A percentile compares a stretch with the other conserved stretches of the same genome.
These are phyloP conservation scores for Steromphala cineraria DNA, from an alignment of 2,888 invertebrate species.

Conservation along the genomic window DNA sequence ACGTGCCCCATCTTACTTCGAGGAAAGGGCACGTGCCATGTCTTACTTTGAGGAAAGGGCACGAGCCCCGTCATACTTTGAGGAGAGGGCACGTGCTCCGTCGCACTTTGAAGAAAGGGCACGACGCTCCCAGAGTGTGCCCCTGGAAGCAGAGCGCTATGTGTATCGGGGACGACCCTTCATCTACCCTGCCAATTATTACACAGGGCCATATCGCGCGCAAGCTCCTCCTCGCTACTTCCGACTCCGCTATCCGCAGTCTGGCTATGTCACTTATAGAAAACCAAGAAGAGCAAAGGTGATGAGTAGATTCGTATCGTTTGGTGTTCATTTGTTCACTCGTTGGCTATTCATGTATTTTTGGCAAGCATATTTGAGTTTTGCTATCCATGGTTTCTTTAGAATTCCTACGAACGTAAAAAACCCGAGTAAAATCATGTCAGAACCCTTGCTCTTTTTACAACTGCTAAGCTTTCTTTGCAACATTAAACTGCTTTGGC, in stretches of 20 bases:
- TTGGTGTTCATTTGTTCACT: slow-evolving; percentile 10
- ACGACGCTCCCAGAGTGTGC: neutral
- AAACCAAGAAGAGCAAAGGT: slow-evolving; percentile 19
- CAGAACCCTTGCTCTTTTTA: slow-evolving; percentile 18
- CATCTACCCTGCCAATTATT: neutral
- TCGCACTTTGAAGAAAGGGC: neutral
- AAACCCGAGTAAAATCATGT: slow-evolving; percentile 4
- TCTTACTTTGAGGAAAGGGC: neutral
- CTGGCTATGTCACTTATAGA: slow-evolving; percentile 9
- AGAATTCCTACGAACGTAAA: neutral
- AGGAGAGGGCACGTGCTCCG: neutral
- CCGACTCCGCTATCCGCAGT: neutral
- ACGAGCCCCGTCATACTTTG: neutral
- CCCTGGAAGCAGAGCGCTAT: neutral
- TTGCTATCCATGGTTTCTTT: slow-evolving; percentile 1
- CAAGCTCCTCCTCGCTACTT: neutral
- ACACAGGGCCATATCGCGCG: neutral
- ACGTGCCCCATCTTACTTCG: neutral
- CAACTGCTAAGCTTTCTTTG: neutral
- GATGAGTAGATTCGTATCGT: neutral
- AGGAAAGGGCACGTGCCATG: neutral
- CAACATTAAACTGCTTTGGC: neutral
- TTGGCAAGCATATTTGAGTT: slow-evolving; percentile 19
- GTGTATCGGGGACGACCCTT: neutral
- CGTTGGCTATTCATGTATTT: neutral